Percentiles rank a stretch among this genome's conserved stretches.
These are phyloP conservation scores for Pollenia griseotomentosa DNA, from an alignment of 2,888 invertebrate genomes.

Conservation along the genomic window DNA sequence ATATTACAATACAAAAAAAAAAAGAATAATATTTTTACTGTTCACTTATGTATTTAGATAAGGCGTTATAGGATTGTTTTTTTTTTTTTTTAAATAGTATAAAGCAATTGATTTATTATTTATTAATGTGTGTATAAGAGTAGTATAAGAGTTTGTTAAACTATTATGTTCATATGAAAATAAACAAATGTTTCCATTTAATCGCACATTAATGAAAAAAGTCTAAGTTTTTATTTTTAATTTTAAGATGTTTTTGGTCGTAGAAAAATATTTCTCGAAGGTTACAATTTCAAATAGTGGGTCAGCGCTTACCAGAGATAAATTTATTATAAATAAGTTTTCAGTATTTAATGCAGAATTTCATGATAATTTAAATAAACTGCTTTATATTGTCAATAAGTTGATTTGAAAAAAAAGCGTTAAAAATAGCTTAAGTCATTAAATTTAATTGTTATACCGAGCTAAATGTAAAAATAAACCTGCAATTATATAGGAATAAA, in stretches of 20 bases:
- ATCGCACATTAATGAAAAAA: not conserved
- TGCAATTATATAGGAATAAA: not conserved
- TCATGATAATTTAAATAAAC: no score
- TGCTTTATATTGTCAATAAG: no score
- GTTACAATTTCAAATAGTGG: not conserved
- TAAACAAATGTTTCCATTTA: conserved; percentile 1
- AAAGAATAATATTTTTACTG: conserved; percentile 33
- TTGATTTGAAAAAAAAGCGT: no score
- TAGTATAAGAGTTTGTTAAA: not conserved
- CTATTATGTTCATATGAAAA: not conserved
- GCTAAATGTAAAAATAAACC: not conserved
- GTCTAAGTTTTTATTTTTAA: no score
- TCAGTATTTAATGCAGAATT: no score
- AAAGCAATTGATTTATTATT: conserved; percentile 41
- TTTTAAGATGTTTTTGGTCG: no score
- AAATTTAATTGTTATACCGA: no score
- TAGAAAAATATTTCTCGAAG: not conserved
- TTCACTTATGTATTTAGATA: conserved; percentile 37
- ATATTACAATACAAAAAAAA: conserved; percentile 12
- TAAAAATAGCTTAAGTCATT: no score
- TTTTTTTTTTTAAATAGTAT: conserved; percentile 19
- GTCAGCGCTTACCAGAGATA: no score
- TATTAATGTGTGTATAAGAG: not conserved
- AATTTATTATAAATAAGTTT: no score
- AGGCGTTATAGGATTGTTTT: conserved; percentile 6